Conservation (phyloP, 2,888 invertebrate species). For the Sarcophaga carnaria region DNA sequence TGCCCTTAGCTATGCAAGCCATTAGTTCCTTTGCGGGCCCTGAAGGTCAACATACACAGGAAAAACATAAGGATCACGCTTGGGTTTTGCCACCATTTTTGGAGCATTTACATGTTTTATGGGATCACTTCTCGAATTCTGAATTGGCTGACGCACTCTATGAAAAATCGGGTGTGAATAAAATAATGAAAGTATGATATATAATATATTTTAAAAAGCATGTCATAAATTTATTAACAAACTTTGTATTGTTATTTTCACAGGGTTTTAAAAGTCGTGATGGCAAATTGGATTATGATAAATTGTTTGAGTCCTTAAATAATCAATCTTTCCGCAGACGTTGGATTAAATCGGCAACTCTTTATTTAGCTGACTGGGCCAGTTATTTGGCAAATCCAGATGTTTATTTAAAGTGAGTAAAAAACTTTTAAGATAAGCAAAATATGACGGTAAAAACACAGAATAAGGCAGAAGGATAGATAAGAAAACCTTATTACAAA, state of each 20-base stretch:
- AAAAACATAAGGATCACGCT: constrained; percentile 87
- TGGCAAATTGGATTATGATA: constrained; percentile 88
- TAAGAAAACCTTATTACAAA: no score
- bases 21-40: constrained; percentile 85
- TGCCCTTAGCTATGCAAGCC: constrained; percentile 87
- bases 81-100: constrained; percentile 88
- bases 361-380: constrained; percentile 88
- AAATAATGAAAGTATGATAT: constrained; percentile 83
- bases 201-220: not conserved
- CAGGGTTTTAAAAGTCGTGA: constrained; percentile 86
- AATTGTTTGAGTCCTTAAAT: constrained; percentile 89
- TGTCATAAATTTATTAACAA: not conserved
- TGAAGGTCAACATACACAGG: constrained; percentile 84
- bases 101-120: constrained; percentile 87
- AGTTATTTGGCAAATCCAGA: constrained; percentile 89
- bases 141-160: constrained; percentile 89
- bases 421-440: not conserved
- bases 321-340: constrained; percentile 90
- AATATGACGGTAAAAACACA: no score
- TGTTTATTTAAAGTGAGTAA: constrained; percentile 87
- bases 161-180: constrained; percentile 88
- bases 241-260: constrained; percentile 12
- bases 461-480: no score
- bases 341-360: constrained; percentile 90
- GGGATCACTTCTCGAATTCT: constrained; percentile 91